These are phyloP conservation scores for Crenichthys baileyi DNA, from an alignment of 2,797 vertebrate genomes.

Conservation along the genomic window DNA sequence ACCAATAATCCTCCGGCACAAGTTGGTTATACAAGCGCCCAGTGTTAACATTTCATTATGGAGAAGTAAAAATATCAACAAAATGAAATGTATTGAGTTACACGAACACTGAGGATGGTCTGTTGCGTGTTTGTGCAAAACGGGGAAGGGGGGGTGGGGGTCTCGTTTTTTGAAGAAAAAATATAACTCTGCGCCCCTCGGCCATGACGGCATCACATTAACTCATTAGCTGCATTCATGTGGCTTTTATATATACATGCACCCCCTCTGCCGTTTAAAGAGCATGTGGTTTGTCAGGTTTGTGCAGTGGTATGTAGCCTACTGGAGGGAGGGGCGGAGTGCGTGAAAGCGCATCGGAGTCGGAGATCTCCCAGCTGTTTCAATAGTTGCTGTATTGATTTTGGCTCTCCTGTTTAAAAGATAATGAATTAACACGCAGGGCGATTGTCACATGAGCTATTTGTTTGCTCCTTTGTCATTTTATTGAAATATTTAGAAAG, in stretches of 20 bases:
- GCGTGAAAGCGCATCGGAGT: constrained; percentile 45
- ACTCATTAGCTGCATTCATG: constrained; percentile 38
- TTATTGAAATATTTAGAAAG: background rate
- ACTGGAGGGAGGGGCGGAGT: background rate
- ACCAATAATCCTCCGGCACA: constrained; percentile 53
- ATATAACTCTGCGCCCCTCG: constrained; percentile 16
- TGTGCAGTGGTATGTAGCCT: constrained; percentile 1
- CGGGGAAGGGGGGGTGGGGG: background rate
- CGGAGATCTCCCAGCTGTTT: background rate
- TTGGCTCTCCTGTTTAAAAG: too few relatives aligned
- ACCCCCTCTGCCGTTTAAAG: constrained; percentile 6
- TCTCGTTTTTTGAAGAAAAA: constrained; percentile 29
- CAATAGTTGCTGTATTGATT: background rate
- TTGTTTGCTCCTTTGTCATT: background rate
- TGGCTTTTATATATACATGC: background rate
- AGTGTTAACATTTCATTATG: background rate
- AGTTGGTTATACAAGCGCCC: constrained; percentile 37
- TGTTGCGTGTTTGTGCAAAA: background rate
- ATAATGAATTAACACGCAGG: background rate
- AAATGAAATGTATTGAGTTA: background rate
- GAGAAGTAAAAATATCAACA: constrained; percentile 25
- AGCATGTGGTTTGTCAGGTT: constrained; percentile 18
- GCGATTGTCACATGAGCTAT: background rate
- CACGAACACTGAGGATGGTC: background rate
- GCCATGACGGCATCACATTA: constrained; percentile 41